These are phyloP conservation scores for Heliconius eleuchia DNA, from an alignment of 1,140 invertebrate genomes.

Conservation along the genomic window DNA sequence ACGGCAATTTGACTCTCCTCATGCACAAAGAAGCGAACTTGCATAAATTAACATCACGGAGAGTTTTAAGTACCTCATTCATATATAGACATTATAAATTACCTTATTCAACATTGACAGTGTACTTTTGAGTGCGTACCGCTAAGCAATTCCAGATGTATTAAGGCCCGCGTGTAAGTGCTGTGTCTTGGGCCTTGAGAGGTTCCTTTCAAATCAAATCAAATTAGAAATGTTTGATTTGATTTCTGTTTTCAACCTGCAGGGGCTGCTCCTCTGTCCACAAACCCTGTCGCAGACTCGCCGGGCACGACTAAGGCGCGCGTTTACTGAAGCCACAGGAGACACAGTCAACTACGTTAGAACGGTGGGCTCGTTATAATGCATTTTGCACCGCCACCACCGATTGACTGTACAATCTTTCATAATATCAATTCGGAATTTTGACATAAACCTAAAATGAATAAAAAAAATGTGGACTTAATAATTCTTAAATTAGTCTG, in stretches of 20 bases:
- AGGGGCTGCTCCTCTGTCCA: constrained; percentile 93
- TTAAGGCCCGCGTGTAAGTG: constrained; percentile 60
- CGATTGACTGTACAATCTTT: constrained; percentile 71
- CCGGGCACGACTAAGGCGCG: constrained; percentile 89
- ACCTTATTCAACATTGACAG: constrained; percentile 2
- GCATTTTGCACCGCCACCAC: constrained; percentile 65
- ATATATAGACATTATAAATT: neutral
- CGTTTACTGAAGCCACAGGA: constrained; percentile 93
- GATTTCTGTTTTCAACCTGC: constrained; percentile 79
- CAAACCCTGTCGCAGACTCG: constrained; percentile 92
- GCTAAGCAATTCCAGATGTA: constrained; percentile 34
- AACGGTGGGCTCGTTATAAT: constrained; percentile 86
- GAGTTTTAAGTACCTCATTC: constrained; percentile 17
- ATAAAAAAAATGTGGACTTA: neutral
- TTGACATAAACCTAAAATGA: neutral
- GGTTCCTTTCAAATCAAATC: constrained; percentile 65
- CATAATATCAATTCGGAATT: constrained; percentile 19
- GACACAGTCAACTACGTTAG: constrained; percentile 93
- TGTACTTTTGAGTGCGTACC: neutral
- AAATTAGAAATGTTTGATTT: constrained; percentile 62
- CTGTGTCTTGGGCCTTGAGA: constrained; percentile 70
- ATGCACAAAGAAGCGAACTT: constrained; percentile 13
- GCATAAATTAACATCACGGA: constrained; percentile 12
- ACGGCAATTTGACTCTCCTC: constrained; percentile 20
- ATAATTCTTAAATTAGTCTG: neutral